phyloP scores from a whole-genome alignment of 2,113 vertebrate species.

The Pipra filicauda region DNA sequence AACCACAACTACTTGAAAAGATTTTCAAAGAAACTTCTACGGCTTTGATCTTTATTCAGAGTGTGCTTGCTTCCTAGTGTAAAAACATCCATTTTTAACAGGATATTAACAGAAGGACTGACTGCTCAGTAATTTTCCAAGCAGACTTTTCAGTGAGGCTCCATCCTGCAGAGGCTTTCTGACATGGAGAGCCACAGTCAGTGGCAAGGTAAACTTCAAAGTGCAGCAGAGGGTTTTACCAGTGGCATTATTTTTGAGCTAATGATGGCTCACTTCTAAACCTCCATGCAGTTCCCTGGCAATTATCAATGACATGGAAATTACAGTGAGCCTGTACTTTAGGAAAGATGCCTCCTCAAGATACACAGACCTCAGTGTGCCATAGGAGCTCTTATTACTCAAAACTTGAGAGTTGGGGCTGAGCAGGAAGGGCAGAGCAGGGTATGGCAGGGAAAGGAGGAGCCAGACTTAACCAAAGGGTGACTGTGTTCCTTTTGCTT shows the following conservation, averaged over 20 bases:
- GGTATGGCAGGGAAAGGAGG: background rate
- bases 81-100: slow-evolving; percentile 43
- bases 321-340: background rate
- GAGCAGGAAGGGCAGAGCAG: background rate
- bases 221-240: background rate
- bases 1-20: slow-evolving; percentile 41
- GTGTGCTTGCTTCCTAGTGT: slow-evolving; percentile 15
- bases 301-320: background rate
- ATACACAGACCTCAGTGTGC: background rate
- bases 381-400: background rate
- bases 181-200: background rate
- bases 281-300: background rate
- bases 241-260: background rate
- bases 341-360: background rate
- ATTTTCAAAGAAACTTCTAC: slow-evolving; percentile 24
- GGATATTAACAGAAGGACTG: slow-evolving; percentile 1
- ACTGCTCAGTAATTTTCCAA: slow-evolving; percentile 33
- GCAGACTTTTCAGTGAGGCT: slow-evolving; percentile 3
- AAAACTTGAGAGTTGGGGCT: background rate
- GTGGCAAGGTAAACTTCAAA: background rate
- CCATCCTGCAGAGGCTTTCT: background rate
- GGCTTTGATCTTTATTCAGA: slow-evolving; percentile 50
- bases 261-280: background rate
- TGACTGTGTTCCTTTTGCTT: background rate
- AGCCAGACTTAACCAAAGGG: background rate